Percentiles rank a stretch among this genome's conserved stretches.
phyloP scores from a whole-genome alignment of 2,113 vertebrate genomes.

The Peromyscus leucopus region DNA sequence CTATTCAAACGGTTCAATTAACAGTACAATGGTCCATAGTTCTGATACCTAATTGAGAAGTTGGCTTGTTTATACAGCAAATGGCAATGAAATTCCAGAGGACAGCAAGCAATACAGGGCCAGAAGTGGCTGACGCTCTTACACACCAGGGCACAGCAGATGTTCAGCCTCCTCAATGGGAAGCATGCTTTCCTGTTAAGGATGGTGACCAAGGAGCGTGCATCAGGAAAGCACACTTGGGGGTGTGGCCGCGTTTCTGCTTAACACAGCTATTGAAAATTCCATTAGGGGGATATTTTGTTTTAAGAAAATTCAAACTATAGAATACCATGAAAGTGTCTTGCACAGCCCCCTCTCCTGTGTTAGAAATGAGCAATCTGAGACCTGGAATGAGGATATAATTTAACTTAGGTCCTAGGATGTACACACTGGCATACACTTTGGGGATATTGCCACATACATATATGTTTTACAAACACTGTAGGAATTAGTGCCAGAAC shows the following conservation, averaged over 20 bases:
- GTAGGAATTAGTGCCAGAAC: not conserved
- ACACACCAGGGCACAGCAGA: not conserved
- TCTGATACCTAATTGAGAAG: not conserved
- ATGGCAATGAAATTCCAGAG: not conserved
- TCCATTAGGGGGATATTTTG: conserved; percentile 13
- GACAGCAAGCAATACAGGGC: not conserved
- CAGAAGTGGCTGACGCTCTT: not conserved
- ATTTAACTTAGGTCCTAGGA: conserved; percentile 34
- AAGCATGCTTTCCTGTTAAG: not conserved
- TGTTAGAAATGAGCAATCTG: conserved; percentile 21
- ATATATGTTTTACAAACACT: not conserved
- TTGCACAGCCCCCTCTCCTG: not conserved
- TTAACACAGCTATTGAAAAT: not conserved
- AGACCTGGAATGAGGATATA: not conserved
- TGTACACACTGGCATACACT: not conserved
- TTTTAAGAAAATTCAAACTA: conserved; percentile 18
- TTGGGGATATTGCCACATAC: not conserved
- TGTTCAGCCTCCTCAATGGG: not conserved
- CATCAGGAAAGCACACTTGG: not conserved
- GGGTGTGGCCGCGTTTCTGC: not conserved
- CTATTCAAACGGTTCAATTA: not conserved
- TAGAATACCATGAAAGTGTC: not conserved
- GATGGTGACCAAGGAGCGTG: not conserved
- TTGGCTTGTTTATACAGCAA: not conserved
- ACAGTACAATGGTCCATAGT: not conserved